Conservation (phyloP, 2,113 vertebrate species). For the Sakesphorus luctuosus region DNA sequence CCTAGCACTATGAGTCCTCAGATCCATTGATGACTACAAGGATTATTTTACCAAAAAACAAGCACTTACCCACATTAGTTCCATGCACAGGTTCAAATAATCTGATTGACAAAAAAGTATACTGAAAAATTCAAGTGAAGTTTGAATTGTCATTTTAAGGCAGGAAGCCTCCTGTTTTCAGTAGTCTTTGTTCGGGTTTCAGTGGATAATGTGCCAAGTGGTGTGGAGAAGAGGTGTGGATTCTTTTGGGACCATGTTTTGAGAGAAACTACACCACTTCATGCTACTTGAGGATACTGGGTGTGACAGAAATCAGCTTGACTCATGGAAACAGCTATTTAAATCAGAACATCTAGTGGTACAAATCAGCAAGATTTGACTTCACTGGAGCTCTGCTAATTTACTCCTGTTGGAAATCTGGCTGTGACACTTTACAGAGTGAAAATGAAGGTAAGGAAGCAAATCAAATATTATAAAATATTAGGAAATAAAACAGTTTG, state of each 20-base stretch:
- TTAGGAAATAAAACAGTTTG: conserved; percentile 38
- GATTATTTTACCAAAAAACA: not conserved
- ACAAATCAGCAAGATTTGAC: conserved; percentile 33
- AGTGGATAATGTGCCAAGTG: not conserved
- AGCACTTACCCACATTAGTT: not conserved
- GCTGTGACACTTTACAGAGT: not conserved
- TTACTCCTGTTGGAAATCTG: conserved; percentile 9
- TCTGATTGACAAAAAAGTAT: not conserved
- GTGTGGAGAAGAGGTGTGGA: not conserved
- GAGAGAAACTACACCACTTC: not conserved
- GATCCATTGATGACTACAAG: not conserved
- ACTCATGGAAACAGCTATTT: not conserved
- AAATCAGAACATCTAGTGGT: not conserved
- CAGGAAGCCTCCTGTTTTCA: not conserved
- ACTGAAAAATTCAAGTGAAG: not conserved
- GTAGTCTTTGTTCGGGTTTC: not conserved
- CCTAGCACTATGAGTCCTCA: not conserved
- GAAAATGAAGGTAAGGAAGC: conserved; percentile 23
- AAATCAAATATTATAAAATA: conserved; percentile 27
- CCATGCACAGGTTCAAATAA: not conserved
- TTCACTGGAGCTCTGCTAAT: conserved; percentile 10
- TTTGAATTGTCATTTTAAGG: not conserved
- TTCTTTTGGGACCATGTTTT: not conserved
- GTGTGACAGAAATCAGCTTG: not conserved
- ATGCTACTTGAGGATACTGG: not conserved